phyloP scores from a whole-genome alignment of 2,888 invertebrate genomes.

The Dioctria linearis region DNA sequence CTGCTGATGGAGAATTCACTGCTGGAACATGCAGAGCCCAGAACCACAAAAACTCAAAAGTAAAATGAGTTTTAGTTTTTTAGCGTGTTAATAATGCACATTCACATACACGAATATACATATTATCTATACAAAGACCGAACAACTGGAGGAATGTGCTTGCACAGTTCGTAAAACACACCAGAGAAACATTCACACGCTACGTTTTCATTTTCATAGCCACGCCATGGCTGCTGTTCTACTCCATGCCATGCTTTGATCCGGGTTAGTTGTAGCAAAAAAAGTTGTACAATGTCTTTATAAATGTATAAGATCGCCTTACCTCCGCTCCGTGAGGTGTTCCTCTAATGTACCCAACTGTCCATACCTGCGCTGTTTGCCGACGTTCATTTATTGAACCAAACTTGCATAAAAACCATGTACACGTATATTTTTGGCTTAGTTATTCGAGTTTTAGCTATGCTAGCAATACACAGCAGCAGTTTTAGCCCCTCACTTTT shows the following conservation, averaged over 20 bases:
- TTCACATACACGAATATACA: slow-evolving; percentile 2
- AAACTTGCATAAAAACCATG: slow-evolving; percentile 8
- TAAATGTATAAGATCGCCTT: slow-evolving; percentile 30
- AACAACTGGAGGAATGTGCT: slow-evolving; percentile 17
- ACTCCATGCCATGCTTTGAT: slow-evolving; percentile 44
- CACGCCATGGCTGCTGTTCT: neutral
- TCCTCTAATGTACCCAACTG: neutral
- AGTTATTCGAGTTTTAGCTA: slow-evolving; percentile 1
- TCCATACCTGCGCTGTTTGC: slow-evolving; percentile 19
- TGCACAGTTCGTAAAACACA: slow-evolving; percentile 37
- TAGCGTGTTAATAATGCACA: slow-evolving; percentile 47
- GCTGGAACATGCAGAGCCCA: slow-evolving; percentile 17
- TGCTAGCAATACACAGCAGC: neutral
- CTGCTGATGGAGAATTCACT: slow-evolving; percentile 15
- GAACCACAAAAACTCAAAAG: slow-evolving; percentile 40
- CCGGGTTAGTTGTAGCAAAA: slow-evolving; percentile 13
- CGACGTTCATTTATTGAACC: slow-evolving; percentile 39
- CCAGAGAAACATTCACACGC: slow-evolving; percentile 36
- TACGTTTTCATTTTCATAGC: slow-evolving; percentile 32
- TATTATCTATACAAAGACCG: neutral
- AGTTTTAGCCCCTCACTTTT: neutral
- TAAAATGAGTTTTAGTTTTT: slow-evolving; percentile 51
- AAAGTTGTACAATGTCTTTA: slow-evolving; percentile 47
- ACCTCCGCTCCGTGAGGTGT: slow-evolving; percentile 22
- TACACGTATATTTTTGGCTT: neutral